phyloP scores from a whole-genome alignment of 2,888 invertebrate species.

The Apantesis nais region DNA sequence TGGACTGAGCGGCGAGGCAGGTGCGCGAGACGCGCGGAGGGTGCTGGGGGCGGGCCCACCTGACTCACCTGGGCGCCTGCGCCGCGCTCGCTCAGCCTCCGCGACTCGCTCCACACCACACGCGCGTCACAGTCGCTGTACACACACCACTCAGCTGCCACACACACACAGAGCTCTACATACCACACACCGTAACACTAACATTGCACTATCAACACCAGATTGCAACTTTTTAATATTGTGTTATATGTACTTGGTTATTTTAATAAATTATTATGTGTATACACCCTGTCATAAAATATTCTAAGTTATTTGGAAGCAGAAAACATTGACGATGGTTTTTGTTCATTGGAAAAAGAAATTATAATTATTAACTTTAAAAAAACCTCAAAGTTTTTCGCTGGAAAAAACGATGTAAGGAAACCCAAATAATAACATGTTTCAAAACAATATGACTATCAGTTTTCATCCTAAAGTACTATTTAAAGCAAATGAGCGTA shows the following conservation, averaged over 20 bases:
- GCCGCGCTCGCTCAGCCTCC: conserved; percentile 64
- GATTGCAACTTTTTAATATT: conserved; percentile 42
- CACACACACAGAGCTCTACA: conserved; percentile 35
- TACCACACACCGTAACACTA: conserved; percentile 35
- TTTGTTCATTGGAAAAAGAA: too few relatives aligned
- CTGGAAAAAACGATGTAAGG: background rate
- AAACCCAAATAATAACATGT: conserved; percentile 10
- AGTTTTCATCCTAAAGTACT: conserved; percentile 18
- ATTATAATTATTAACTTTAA: background rate
- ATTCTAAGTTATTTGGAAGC: background rate
- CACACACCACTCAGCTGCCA: conserved; percentile 30
- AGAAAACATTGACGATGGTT: background rate
- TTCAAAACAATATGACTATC: conserved; percentile 26
- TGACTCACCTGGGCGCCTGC: conserved; percentile 85
- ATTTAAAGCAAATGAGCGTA: conserved; percentile 45
- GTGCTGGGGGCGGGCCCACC: conserved; percentile 83
- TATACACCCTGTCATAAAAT: background rate
- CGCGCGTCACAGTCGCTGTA: conserved; percentile 25
- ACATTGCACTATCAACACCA: conserved; percentile 10
- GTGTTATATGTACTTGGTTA: conserved; percentile 37
- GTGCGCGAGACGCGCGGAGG: conserved; percentile 76
- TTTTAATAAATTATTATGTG: background rate
- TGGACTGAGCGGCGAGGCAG: conserved; percentile 78
- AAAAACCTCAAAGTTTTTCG: background rate
- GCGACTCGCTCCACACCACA: conserved; percentile 41